Percentiles rank a stretch among this genome's conserved stretches.
phyloP scores from a whole-genome alignment of 2,113 vertebrate species.

The Carassius carassius region DNA sequence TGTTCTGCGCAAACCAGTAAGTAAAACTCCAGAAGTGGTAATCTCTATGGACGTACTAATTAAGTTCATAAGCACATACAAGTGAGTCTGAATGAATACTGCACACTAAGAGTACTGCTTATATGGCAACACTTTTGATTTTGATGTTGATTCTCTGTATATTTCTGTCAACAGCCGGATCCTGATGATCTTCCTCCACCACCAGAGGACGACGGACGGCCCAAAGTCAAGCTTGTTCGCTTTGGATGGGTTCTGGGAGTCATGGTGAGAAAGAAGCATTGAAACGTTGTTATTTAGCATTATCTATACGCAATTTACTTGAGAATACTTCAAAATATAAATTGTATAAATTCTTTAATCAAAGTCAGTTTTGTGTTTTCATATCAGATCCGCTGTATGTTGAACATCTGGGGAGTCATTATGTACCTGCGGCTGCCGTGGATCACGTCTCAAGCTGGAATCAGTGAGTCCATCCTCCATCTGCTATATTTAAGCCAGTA shows the following conservation, averaged over 20 bases:
- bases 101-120: no score
- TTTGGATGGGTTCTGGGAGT: slow-evolving; percentile 70
- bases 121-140: not conserved
- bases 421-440: slow-evolving; percentile 73
- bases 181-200: slow-evolving; percentile 9
- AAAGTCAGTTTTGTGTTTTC: no score
- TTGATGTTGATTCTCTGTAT: not conserved
- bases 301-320: no score
- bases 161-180: not conserved
- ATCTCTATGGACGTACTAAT: not conserved
- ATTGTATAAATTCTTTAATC: no score
- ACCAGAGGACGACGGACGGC: not conserved
- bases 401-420: slow-evolving; percentile 78
- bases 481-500: not conserved
- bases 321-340: not conserved
- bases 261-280: slow-evolving; percentile 59
- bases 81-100: not conserved
- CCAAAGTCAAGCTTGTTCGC: slow-evolving; percentile 53
- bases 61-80: no score
- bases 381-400: slow-evolving; percentile 74
- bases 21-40: not conserved
- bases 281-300: no score
- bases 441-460: slow-evolving; percentile 76
- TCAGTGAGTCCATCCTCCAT: slow-evolving; percentile 62
- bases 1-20: slow-evolving; percentile 62